A percentile compares a stretch with the other conserved stretches of the same genome.
These are phyloP conservation scores for Drosophila lacertosa DNA, from an alignment of 1,140 invertebrate species.

Conservation along the genomic window DNA sequence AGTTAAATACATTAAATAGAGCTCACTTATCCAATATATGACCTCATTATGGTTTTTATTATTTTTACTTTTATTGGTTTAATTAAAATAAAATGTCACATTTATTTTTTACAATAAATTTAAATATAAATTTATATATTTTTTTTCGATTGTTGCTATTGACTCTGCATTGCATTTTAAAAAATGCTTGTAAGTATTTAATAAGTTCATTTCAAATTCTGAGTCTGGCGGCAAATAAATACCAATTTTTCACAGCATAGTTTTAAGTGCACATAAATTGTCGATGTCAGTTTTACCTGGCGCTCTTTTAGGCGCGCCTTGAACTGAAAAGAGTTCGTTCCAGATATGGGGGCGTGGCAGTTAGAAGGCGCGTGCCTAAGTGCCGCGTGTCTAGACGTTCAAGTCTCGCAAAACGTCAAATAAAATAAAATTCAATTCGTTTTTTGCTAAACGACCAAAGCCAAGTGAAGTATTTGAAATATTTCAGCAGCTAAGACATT, in stretches of 20 bases:
- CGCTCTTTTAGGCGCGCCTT: slow-evolving; percentile 49
- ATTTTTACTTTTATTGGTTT: too few species aligned
- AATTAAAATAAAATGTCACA: too few species aligned
- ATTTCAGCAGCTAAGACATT: neutral
- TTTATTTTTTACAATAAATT: too few species aligned
- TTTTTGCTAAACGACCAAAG: slow-evolving; percentile 38
- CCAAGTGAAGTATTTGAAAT: slow-evolving; percentile 62
- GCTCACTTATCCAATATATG: too few species aligned
- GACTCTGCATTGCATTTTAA: too few species aligned
- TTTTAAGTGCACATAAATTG: slow-evolving; percentile 64
- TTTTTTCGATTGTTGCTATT: too few species aligned
- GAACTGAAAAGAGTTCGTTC: slow-evolving; percentile 25
- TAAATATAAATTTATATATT: too few species aligned
- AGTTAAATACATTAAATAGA: too few species aligned
- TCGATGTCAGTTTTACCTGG: slow-evolving; percentile 29
- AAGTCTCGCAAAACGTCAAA: slow-evolving; percentile 49
- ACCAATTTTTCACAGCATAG: slow-evolving; percentile 52
- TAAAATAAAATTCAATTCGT: slow-evolving; percentile 56
- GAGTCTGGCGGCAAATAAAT: neutral
- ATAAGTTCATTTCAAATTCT: too few species aligned
- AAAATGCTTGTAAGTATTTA: too few species aligned
- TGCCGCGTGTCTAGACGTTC: slow-evolving; percentile 59
- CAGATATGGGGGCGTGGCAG: slow-evolving; percentile 18
- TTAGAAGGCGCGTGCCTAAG: slow-evolving; percentile 58
- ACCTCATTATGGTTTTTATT: too few species aligned